phyloP scores from a whole-genome alignment of 2,797 vertebrate species.

The Sebastes itinus region DNA sequence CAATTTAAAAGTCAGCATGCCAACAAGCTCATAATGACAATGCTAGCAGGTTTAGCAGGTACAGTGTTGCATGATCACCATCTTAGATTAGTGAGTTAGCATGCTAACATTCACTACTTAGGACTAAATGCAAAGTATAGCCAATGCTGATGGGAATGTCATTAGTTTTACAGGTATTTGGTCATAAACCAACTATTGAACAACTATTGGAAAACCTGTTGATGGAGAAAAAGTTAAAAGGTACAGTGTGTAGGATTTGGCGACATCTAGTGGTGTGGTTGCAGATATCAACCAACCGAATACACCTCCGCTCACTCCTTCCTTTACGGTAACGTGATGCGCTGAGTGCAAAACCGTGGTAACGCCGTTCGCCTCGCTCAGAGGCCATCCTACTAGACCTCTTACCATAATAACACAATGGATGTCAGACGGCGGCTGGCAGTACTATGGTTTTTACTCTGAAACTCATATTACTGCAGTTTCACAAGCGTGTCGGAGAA shows the following conservation, averaged over 20 bases:
- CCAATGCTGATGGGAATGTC: background rate
- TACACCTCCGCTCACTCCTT: too few species aligned
- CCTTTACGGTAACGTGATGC: too few species aligned
- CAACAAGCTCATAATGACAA: background rate
- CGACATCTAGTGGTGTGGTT: accelerated
- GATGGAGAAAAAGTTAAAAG: too few species aligned
- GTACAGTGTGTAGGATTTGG: too few species aligned
- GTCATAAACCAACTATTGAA: background rate
- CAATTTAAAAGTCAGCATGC: background rate
- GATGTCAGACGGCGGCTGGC: too few species aligned
- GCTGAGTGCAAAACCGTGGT: accelerated
- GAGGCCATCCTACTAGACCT: too few species aligned
- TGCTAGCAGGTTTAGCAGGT: background rate
- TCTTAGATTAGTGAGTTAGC: background rate
- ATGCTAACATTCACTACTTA: background rate
- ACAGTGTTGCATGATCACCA: background rate
- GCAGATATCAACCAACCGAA: accelerated
- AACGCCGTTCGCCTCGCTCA: too few species aligned
- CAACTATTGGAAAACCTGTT: too few species aligned
- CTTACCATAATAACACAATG: too few species aligned
- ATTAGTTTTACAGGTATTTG: background rate
- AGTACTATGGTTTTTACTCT: too few species aligned
- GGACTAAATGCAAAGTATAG: background rate
- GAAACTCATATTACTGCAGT: too few species aligned
- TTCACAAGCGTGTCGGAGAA: too few species aligned